A percentile compares a stretch with the other conserved stretches of the same genome.
These are phyloP conservation scores for Phyllotreta cruciferae DNA, from an alignment of 2,888 invertebrate species.

Conservation along the genomic window DNA sequence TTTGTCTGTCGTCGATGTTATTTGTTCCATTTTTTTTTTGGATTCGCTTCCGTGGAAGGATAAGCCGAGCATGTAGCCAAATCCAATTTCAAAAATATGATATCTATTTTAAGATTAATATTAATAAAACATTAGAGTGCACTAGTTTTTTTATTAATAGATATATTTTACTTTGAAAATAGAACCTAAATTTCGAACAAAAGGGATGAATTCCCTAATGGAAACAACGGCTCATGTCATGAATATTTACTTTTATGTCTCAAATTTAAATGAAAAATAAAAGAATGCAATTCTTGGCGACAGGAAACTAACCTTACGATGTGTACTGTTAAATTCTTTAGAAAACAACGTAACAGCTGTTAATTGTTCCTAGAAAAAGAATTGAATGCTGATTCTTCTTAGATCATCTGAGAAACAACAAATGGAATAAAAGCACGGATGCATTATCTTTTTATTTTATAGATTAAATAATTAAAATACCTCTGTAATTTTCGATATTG, in stretches of 20 bases:
- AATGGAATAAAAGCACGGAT: neutral
- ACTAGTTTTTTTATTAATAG: too few species aligned
- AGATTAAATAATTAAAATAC: too few species aligned
- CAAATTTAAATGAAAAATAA: constrained; percentile 1
- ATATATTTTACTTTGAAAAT: too few species aligned
- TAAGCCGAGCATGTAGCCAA: neutral
- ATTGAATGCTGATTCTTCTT: constrained; percentile 10
- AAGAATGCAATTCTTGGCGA: neutral
- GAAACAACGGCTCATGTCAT: too few species aligned
- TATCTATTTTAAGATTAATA: neutral
- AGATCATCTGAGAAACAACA: constrained; percentile 9
- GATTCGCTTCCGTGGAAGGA: constrained; percentile 1
- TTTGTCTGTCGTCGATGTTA: constrained; percentile 18
- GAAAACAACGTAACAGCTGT: constrained; percentile 17
- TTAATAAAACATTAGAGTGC: too few species aligned
- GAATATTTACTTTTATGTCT: neutral
- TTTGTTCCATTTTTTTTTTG: constrained; percentile 2
- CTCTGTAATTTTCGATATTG: too few species aligned
- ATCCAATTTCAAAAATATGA: constrained; percentile 2
- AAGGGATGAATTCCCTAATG: too few species aligned
- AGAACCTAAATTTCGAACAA: too few species aligned
- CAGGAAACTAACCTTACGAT: neutral
- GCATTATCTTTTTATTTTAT: too few species aligned
- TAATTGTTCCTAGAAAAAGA: constrained; percentile 14
- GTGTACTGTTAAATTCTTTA: constrained; percentile 15